Evolutionary conservation across 2,888 invertebrate species (phyloP).

Genomic region (Euproctis similis): DNA sequence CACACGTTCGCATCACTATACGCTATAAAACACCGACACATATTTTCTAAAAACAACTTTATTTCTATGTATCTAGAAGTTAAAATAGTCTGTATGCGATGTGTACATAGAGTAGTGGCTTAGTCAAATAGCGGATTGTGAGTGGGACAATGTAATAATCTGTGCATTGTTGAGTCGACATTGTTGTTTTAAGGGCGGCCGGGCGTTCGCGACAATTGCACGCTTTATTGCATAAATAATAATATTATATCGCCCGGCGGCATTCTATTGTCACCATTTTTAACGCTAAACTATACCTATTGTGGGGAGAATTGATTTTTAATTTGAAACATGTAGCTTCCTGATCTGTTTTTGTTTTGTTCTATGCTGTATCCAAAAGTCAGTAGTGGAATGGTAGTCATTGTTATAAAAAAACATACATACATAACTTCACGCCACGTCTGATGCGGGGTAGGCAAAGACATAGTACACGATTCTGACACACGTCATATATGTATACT

Average conservation of each 20-base stretch:
- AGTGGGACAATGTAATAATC: slow-evolving; percentile 76
- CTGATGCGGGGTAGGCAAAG: no score
- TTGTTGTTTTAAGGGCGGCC: slow-evolving; percentile 76
- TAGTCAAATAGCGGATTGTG: slow-evolving; percentile 60
- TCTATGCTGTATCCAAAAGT: no score
- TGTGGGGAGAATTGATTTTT: slow-evolving; percentile 25
- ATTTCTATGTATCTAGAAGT: slow-evolving; percentile 6
- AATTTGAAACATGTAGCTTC: no score
- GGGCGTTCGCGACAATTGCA: slow-evolving; percentile 66
- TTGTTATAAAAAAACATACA: no score
- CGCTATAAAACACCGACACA: slow-evolving; percentile 30
- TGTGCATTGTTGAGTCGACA: slow-evolving; percentile 72
- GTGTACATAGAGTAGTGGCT: slow-evolving; percentile 43
- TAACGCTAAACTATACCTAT: slow-evolving; percentile 42
- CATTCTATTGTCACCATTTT: slow-evolving; percentile 59
- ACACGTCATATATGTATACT: no score
- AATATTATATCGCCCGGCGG: slow-evolving; percentile 66
- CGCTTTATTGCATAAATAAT: slow-evolving; percentile 76
- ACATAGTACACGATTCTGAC: no score
- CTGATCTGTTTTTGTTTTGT: no score
- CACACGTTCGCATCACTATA: slow-evolving; percentile 38
- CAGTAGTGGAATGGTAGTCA: no score
- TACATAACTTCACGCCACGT: no score
- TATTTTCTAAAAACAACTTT: slow-evolving; percentile 22
- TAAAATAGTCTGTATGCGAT: slow-evolving; percentile 9